These are phyloP conservation scores for Campylomormyrus numenius DNA, from an alignment of 2,113 vertebrate species.

Conservation along the genomic window DNA sequence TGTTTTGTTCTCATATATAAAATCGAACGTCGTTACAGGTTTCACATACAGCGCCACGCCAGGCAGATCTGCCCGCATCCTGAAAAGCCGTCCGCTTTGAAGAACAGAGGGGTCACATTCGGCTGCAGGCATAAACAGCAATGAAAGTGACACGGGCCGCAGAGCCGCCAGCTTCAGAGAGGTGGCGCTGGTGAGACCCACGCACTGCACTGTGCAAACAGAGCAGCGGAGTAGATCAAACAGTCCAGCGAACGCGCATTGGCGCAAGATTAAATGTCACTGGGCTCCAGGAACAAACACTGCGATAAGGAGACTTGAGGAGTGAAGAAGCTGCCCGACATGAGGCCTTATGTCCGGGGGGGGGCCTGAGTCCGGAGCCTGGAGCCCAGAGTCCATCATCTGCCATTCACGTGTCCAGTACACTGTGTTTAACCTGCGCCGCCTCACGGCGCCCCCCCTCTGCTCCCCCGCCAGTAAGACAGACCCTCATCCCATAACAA, in stretches of 20 bases:
- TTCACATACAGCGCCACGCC: not conserved
- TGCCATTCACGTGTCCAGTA: not conserved
- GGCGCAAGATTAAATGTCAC: slow-evolving; percentile 13
- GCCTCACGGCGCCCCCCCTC: not conserved
- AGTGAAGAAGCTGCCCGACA: not conserved
- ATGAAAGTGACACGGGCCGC: not conserved
- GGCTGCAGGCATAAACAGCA: not conserved
- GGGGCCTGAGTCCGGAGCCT: not conserved
- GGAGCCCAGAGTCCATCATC: not conserved
- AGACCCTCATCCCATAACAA: not conserved
- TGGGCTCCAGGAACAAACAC: not conserved
- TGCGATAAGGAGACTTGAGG: not conserved
- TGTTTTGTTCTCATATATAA: not conserved
- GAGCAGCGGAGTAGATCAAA: not conserved
- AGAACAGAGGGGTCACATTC: not conserved
- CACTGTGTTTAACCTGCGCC: not conserved
- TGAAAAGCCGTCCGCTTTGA: not conserved
- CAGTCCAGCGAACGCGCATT: not conserved
- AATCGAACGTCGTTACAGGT: not conserved
- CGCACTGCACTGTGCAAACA: not conserved
- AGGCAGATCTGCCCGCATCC: not conserved
- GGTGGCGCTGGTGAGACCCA: not conserved
- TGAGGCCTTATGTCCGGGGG: not conserved
- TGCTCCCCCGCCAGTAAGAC: not conserved
- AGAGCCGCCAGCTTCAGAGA: not conserved